A percentile compares a stretch with the other conserved stretches of the same genome.
Evolutionary conservation across 2,113 vertebrate genomes (phyloP).

Genomic region (Nothobranchius furzeri): DNA sequence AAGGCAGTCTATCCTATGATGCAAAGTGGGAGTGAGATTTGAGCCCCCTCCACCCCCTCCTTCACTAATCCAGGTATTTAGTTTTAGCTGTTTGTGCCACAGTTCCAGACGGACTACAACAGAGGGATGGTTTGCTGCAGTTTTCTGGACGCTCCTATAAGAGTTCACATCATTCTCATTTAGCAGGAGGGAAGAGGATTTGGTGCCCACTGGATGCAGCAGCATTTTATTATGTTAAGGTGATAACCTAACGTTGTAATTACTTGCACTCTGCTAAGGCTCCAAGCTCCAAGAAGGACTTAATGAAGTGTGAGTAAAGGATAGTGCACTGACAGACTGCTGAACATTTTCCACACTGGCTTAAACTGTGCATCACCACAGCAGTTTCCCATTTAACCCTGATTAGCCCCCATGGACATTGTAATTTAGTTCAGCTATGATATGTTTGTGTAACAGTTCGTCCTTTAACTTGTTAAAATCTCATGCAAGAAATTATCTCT

Average conservation of each 20-base stretch:
- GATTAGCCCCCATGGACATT: neutral
- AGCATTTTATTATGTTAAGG: conserved; percentile 22
- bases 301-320: conserved; percentile 19
- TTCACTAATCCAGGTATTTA: conserved; percentile 6
- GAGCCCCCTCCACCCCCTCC: conserved; percentile 36
- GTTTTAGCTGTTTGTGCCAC: neutral
- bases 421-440: too few species aligned
- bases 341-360: conserved; percentile 1
- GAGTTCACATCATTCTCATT: conserved; percentile 4
- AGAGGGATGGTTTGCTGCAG: neutral
- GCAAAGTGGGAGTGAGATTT: conserved; percentile 39
- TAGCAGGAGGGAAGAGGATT: conserved; percentile 7
- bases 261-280: conserved; percentile 23
- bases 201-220: conserved; percentile 16
- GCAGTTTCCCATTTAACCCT: conserved; percentile 15
- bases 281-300: conserved; percentile 23
- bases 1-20: conserved; percentile 42
- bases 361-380: neutral
- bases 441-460: too few species aligned
- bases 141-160: conserved; percentile 9
- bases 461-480: too few species aligned
- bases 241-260: conserved; percentile 32
- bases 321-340: conserved; percentile 2
- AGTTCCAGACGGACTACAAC: conserved; percentile 1
- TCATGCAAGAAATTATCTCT: too few species aligned